These are phyloP conservation scores for Zelleria hepariella DNA, from an alignment of 2,888 invertebrate genomes.

Conservation along the genomic window DNA sequence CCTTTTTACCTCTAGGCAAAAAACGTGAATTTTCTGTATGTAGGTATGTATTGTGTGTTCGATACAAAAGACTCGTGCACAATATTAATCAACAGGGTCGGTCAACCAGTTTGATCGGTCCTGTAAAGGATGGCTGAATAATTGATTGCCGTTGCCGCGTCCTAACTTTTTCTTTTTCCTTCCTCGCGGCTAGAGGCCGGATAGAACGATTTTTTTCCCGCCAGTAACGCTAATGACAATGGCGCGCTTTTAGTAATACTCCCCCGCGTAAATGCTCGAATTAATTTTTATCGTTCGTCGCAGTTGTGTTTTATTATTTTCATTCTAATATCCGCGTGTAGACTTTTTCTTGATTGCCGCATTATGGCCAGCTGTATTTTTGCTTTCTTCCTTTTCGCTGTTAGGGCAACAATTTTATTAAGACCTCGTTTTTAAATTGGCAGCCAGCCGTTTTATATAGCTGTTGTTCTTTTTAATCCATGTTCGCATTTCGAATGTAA, in stretches of 20 bases:
- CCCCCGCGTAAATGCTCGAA: not conserved
- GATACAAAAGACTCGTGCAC: not conserved
- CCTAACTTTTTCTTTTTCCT: not conserved
- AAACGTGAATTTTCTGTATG: too few species aligned
- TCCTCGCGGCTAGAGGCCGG: not conserved
- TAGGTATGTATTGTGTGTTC: too few species aligned
- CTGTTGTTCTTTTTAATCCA: too few species aligned
- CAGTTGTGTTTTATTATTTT: slow-evolving; percentile 1
- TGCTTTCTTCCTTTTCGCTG: not conserved
- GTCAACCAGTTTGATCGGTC: not conserved
- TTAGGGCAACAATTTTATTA: not conserved
- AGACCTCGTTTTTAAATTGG: not conserved
- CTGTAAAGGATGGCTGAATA: slow-evolving; percentile 19
- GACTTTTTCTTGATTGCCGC: not conserved
- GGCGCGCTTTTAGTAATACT: not conserved
- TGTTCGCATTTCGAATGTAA: too few species aligned
- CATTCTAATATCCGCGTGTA: not conserved
- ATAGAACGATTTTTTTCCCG: not conserved
- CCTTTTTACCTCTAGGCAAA: not conserved
- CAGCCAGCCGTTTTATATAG: not conserved
- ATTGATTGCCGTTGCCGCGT: not conserved
- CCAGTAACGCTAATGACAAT: not conserved
- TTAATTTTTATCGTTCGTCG: not conserved
- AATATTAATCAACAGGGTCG: not conserved
- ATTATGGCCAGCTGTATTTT: not conserved